Evolutionary conservation across 2,797 vertebrate genomes (phyloP).

Genomic region (Echiichthys vipera): DNA sequence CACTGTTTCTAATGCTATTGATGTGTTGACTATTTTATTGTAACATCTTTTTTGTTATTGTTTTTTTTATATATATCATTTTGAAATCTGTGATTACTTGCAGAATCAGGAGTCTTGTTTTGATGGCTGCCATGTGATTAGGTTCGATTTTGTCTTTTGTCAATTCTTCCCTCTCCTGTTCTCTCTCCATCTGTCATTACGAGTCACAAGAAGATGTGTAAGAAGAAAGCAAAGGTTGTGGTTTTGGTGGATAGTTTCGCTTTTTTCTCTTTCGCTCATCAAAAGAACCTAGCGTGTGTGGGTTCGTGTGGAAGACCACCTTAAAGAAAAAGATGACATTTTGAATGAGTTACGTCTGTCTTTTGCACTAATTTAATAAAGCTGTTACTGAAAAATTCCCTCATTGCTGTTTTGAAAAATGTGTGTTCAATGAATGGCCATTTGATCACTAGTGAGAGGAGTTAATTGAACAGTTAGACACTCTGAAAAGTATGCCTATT

Average conservation of each 20-base stretch:
- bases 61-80: slow-evolving; percentile 39
- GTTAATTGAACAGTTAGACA: not conserved
- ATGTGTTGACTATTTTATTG: slow-evolving; percentile 83
- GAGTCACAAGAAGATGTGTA: slow-evolving; percentile 66
- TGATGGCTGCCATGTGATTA: slow-evolving; percentile 71
- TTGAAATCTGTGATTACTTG: slow-evolving; percentile 65
- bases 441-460: not conserved
- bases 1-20: slow-evolving; percentile 84
- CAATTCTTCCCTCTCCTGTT: slow-evolving; percentile 51
- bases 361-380: slow-evolving; percentile 94
- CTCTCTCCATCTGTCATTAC: slow-evolving; percentile 56
- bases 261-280: slow-evolving; percentile 73
- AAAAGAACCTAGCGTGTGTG: slow-evolving; percentile 72
- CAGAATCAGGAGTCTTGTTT: slow-evolving; percentile 74
- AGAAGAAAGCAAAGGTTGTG: slow-evolving; percentile 72
- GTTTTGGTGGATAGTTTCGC: slow-evolving; percentile 76
- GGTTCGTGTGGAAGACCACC: slow-evolving; percentile 77
- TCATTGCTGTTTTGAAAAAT: slow-evolving; percentile 56
- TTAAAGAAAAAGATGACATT: slow-evolving; percentile 84
- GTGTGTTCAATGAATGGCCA: slow-evolving; percentile 30
- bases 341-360: slow-evolving; percentile 89
- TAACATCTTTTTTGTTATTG: slow-evolving; percentile 66
- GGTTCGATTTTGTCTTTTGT: slow-evolving; percentile 65
- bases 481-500: not conserved
- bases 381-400: slow-evolving; percentile 87